A percentile compares a stretch with the other conserved stretches of the same genome.
Evolutionary conservation across 2,888 invertebrate species (phyloP).

Genomic region (Choristoneura rosaceana): DNA sequence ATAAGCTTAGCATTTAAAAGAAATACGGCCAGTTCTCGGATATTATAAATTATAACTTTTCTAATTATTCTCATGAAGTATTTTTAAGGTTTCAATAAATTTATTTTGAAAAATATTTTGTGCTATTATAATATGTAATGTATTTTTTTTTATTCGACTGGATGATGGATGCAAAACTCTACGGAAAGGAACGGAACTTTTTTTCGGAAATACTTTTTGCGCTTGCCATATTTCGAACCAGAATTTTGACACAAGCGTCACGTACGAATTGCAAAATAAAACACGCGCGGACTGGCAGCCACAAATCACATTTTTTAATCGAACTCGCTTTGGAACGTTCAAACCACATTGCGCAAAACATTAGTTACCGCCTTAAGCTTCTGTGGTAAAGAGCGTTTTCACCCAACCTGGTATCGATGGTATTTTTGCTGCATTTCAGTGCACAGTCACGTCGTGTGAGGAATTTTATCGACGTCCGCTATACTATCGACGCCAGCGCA

Average conservation of each 20-base stretch:
- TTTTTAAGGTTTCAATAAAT: no score
- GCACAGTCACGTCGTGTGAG: slow-evolving; percentile 76
- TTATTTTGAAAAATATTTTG: no score
- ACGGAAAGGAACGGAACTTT: no score
- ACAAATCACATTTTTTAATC: slow-evolving; percentile 85
- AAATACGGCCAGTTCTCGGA: no score
- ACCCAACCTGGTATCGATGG: slow-evolving; percentile 34
- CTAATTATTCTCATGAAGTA: no score
- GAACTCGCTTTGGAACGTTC: slow-evolving; percentile 73
- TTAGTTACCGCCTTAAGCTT: slow-evolving; percentile 43
- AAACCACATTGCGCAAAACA: slow-evolving; percentile 49
- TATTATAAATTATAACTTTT: no score
- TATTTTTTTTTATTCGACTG: no score
- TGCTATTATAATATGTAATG: no score
- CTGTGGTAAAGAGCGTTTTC: slow-evolving; percentile 55
- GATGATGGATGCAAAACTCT: no score
- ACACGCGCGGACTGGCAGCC: slow-evolving; percentile 77
- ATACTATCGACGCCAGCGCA: slow-evolving; percentile 80
- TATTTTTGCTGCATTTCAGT: slow-evolving; percentile 66
- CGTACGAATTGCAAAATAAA: slow-evolving; percentile 80
- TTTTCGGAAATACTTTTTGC: slow-evolving; percentile 16
- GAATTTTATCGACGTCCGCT: slow-evolving; percentile 79
- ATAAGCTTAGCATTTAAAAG: no score
- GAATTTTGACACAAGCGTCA: slow-evolving; percentile 72
- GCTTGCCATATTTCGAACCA: slow-evolving; percentile 14